Evolutionary conservation across 2,113 vertebrate species (phyloP).

Genomic region (Phrynocephalus versicolor): DNA sequence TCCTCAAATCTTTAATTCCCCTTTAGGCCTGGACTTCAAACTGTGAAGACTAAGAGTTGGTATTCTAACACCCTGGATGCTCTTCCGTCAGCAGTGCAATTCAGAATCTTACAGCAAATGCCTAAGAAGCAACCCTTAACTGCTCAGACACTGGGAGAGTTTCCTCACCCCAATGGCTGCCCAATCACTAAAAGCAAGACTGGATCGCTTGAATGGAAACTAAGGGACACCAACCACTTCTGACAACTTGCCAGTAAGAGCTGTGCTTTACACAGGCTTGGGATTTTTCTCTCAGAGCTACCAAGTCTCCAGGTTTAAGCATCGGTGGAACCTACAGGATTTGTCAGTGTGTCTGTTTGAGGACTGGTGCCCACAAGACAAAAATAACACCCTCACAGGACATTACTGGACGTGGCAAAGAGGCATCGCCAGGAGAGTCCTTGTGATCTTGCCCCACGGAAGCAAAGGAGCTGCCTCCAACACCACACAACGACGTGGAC

Average conservation of each 20-base stretch:
- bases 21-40: background rate
- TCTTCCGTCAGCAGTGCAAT: background rate
- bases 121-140: too few species aligned
- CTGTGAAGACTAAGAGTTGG: background rate
- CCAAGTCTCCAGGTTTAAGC: background rate
- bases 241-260: background rate
- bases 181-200: background rate
- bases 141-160: too few species aligned
- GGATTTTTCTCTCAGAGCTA: background rate
- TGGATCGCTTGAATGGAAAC: background rate
- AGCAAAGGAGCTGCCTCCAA: too few species aligned
- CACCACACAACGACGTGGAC: background rate
- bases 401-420: background rate
- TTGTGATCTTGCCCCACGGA: background rate
- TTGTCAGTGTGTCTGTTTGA: background rate
- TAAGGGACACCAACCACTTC: background rate
- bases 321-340: background rate
- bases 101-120: background rate
- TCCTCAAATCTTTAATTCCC: background rate
- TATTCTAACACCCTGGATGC: background rate
- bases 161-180: background rate
- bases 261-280: background rate
- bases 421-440: background rate
- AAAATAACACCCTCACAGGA: background rate
- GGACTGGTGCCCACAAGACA: background rate